Evolutionary conservation across 2,888 invertebrate genomes (phyloP), one percentile per base, ranked within the genome.

Genomic region (Epiperipatus broadwayi): DNA sequence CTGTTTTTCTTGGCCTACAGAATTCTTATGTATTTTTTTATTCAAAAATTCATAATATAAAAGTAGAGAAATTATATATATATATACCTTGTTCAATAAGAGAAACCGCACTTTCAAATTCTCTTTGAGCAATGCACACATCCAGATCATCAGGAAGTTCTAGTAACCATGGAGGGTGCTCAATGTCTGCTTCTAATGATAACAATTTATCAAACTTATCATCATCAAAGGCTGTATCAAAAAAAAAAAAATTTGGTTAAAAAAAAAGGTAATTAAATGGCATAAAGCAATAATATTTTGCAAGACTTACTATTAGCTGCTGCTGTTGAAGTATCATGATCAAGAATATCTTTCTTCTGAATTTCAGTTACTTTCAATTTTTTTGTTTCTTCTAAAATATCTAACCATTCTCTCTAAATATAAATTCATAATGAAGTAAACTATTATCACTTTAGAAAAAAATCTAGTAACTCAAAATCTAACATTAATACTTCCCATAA

Each of bases 101-200:
- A 45, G 72, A 70, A 46, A 84, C 76, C 1, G 89, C 87, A 53
- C 81, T 83, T 57, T 89, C 84, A 54, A 93, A 93, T 59, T 91
- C 84, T 49, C 93, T 71, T 60, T 93, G 87, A 1, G 91, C 93
- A 47, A 93, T 80, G 50, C 78, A 72, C 10, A 91, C 87, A 64
- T 95, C 89, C 39, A 95, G 64, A 59, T 93, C 91, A 57, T 93
- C 93, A 1, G 83, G 76, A 3, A 83, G 74, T 58, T 91, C 87
- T 40, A 74, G 61, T 39, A 93, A 60, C 91, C 91, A 93, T 53
- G n/a, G n/a, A n/a, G n/a, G n/a, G n/a, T n/a, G n/a, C n/a, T 58
- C 58, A 43, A 46, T 49, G 41, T 52, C 50, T n/a, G 54, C 32
- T 8, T 10, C 16, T 12, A 33, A 12, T 15, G 8, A 29, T 28